Evolutionary conservation across 2,797 vertebrate species (phyloP), one percentile per base, ranked within the genome.

Genomic region (Decapterus maruadsi): DNA sequence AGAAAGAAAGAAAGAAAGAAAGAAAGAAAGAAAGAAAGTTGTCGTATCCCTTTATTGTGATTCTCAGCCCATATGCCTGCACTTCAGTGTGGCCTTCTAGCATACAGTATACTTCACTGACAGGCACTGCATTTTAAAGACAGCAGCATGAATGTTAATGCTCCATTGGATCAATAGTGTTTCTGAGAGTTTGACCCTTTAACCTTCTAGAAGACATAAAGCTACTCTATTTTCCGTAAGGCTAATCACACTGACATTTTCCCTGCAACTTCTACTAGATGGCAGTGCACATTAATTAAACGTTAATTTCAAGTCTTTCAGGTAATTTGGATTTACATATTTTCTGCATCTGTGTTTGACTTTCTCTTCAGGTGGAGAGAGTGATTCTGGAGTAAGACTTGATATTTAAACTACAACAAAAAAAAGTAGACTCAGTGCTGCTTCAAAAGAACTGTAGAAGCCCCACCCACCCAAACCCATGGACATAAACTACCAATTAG

Each of bases 71-170:
- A 55, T 68, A 40, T 72, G 65, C 40, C 40, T 2, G 56, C 4
- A 8, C 68, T 79, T 36, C 48, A 71, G 58, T 53, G 66, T 50
- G 64, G 68, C 78, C 77, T 65, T 59, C 36, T 72, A 75, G 62
- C 69, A 38, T 40, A 65, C 31, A 46, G 67, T 72, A 63, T 11
- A 76, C 73, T 46, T 83, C 63, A 65, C 77, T 84, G 85, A 86
- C 85, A 85, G 62, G 4, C 42, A 4, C 57, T 73, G 78, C 78
- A 80, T 89, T 87, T 82, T 70, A 79, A 83, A 76, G 81, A 72
- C 2, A 38, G 74, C 82, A 31, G 74, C 75, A 71, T 80, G 70
- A 87, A 90, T 89, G 81, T 75, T 85, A 87, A 88, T 79, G 73
- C 70, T 56, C n/a, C 19, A 16, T 8, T 2, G 3, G 71, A 91